Evolutionary conservation across 2,888 invertebrate species (phyloP), one percentile per base, ranked within the genome.

Genomic region (Ferdinandea cuprea): DNA sequence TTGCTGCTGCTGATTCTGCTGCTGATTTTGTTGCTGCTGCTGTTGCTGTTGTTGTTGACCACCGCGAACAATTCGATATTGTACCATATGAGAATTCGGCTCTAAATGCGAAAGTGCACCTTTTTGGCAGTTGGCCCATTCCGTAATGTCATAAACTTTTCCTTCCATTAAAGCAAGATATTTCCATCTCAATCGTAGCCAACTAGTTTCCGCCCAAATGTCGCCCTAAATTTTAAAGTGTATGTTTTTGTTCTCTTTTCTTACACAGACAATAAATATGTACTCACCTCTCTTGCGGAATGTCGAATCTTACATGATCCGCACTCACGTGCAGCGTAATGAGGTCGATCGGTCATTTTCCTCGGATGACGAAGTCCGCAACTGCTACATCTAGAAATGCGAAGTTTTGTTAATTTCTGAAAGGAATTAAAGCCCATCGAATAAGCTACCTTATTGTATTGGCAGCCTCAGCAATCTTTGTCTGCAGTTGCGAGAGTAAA

Each of bases 141-240:
- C 97, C 50, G 98, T 98, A 87, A 99, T 98, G 91, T 98, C 97
- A 91, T 97, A 98, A 30, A 98, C 96, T 84, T 95, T 96, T 69
- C 97, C 97, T 91, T 98, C 98, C 97, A 98, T 98, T 88, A 98
- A 96, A 63, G 98, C 98, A 91, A 96, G 97, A 92, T 98, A 98
- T 92, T 97, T 96, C 95, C 98, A 97, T 54, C 96, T 93, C 87
- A 98, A 94, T 13, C 98, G 98, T 92, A 97, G 93, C 92, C 96
- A 93, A 87, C 93, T 93, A 44, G 97, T 96, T 91, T 98, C 98
- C 52, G 98, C 98, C 98, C 98, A 98, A 87, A 98, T 97, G 90
- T 98, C 98, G 77, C 98, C 98, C 96, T 96, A 86, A 81, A 40
- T 3, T 6, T 32, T 15, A 40, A 40, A 40, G 72, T 25, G n/a